Evolutionary conservation across 35 echinoderm and acorn worm species (phyloP), one percentile per base, ranked within the genome.

Genomic region (Apostichopus japonicus): DNA sequence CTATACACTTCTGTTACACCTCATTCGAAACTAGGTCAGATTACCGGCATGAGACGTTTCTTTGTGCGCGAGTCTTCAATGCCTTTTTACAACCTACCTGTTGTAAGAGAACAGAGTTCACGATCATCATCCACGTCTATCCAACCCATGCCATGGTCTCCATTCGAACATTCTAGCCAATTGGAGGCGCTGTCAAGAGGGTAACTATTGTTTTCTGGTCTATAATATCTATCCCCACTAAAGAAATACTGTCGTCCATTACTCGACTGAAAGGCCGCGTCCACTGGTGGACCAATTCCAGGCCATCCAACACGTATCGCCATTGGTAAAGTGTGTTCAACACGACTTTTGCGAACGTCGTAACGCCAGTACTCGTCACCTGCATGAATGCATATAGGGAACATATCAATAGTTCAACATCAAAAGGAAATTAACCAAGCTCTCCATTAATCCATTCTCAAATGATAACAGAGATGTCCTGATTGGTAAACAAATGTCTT

Each of bases 311-410:
- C 54, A 19, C 44, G 51, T 15, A 67, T 67, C 63, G 51, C 2
- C 54, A 17, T 5, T 54, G 79, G 79, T 8, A 19, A 11, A 52
- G 10, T 17, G 17, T 10, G 6, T 10, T 83, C 79, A 15, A 83
- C 19, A 0, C 0, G 4, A 17, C 54, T 16, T 3, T 83, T 7
- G 5, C 54, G 24, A 19, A 55, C 0, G 13, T 83, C 54, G 17
- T 83, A 83, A 11, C 79, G 79, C 33, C 54, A 54, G 79, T 83
- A 83, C 24, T 52, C 6, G 19, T 83, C 79, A 83, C 79, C 79
- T 83, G 27, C 27, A 33, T 33, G 27, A 33, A 33, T 33, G 27
- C 27, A 33, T 33, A 33, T 33, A 33, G 27, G 27, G 27, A 33
- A 33, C 27, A 33, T 33, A 33, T 33, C 27, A 33, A 33, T 33